Conservation (phyloP, 2,113 vertebrate genomes). For the Dendrocopos noguchii region DNA sequence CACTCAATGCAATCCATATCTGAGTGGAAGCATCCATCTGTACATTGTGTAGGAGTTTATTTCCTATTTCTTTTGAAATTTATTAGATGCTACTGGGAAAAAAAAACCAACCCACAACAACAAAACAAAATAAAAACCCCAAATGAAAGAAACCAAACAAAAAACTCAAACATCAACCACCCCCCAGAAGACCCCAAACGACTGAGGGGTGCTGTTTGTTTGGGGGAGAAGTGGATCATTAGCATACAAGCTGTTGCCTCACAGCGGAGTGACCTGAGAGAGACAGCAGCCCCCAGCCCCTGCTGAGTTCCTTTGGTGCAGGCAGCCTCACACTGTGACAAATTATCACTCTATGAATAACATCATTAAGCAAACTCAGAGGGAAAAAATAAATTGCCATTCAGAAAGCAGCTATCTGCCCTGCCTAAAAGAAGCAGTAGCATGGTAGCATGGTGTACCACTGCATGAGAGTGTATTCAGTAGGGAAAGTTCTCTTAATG, state of each 20-base stretch:
- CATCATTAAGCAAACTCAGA: conserved; percentile 48
- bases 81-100: background rate
- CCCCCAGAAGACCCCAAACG: background rate
- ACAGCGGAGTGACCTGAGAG: background rate
- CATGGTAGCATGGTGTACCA: background rate
- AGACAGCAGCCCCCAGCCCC: conserved; percentile 9
- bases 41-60: background rate
- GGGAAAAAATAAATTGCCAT: conserved; percentile 30
- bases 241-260: conserved; percentile 37
- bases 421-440: conserved; percentile 24
- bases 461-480: background rate
- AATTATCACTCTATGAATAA: conserved; percentile 58
- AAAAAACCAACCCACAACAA: too few species aligned
- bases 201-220: background rate
- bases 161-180: too few species aligned
- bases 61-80: background rate
- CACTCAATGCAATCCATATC: background rate
- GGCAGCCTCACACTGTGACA: conserved; percentile 4
- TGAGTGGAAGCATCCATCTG: background rate
- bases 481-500: background rate
- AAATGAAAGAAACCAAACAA: too few species aligned
- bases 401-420: conserved; percentile 23
- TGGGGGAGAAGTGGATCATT: background rate
- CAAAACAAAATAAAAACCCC: background rate
- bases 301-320: conserved; percentile 21